Evolutionary conservation across 2,113 vertebrate genomes (phyloP), one percentile per base, ranked within the genome.

Genomic region (Actenoides lindsayi): DNA sequence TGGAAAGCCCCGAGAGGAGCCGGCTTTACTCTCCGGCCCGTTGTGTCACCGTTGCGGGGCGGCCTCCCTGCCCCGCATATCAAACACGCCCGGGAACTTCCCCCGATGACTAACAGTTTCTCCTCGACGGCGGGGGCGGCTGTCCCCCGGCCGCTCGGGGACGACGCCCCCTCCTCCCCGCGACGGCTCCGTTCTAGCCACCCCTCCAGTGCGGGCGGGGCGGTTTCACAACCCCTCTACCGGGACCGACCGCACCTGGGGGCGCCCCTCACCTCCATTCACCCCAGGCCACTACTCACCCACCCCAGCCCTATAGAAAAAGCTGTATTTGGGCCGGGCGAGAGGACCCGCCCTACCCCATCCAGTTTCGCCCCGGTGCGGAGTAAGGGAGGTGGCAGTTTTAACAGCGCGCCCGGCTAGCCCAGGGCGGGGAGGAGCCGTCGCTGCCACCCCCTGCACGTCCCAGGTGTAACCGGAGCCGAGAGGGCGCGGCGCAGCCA

Each of bases 381-480:
- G 50, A n/a, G 60, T 78, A 90, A 35, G 73, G 83, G 20, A 42
- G 35, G 50, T 11, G 37, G 37, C 1, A 24, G 79, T 75, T 75
- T 90, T 62, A 57, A 71, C 63, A 16, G 64, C 14, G 46, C 31
- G 27, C 39, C 71, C 11, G 23, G 31, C 69, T 7, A 33, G 16
- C 23, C 31, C 3, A 11, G 48, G 11, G 11, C 57, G 64, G 44
- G 90, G 59, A 67, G 71, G 82, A 80, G 54, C 7, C 0, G n/a
- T 15, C 3, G 20, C 71, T n/a, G 3, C 67, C 82, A 11, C 83
- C 67, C 37, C 44, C 84, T 16, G 56, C 62, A 65, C 65, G 62
- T 88, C 87, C 28, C 90, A 76, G 91, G 94, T 92, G 97, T 89
- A 97, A 97, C 93, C 67, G 37, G 95, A 97, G 94, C 53, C 59